Conservation (phyloP, 2,888 invertebrate genomes). For the Drosophila peninsularis region DNA sequence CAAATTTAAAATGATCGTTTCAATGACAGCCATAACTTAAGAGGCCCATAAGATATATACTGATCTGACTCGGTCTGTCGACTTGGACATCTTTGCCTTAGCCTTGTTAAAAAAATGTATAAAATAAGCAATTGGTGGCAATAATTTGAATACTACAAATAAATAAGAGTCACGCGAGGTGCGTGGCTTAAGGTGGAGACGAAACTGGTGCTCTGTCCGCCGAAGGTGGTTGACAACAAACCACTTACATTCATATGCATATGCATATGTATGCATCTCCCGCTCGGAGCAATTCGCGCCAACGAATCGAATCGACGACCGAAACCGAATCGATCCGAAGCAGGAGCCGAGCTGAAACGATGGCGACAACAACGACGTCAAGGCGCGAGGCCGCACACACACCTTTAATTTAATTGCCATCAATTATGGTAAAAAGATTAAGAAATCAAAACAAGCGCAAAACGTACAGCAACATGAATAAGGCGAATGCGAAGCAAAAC, state of each 20-base stretch:
- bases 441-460: conserved; percentile 81
- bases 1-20: background rate
- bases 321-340: conserved; percentile 46
- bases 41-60: too few species aligned
- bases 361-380: conserved; percentile 25
- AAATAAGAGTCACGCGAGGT: conserved; percentile 57
- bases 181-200: conserved; percentile 29
- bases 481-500: conserved; percentile 63
- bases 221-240: conserved; percentile 25
- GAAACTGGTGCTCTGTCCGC: background rate
- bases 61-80: background rate
- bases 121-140: conserved; percentile 51
- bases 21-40: background rate
- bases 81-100: background rate
- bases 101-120: background rate
- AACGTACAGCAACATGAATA: conserved; percentile 69
- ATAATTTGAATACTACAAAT: conserved; percentile 59
- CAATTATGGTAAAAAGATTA: conserved; percentile 82
- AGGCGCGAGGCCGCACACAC: conserved; percentile 67
- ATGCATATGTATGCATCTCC: background rate
- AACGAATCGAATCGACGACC: conserved; percentile 12
- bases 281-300: conserved; percentile 40
- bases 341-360: conserved; percentile 49
- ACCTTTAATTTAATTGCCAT: conserved; percentile 81
- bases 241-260: conserved; percentile 2